A percentile compares a stretch with the other conserved stretches of the same genome.
Evolutionary conservation across 2,888 invertebrate species (phyloP).

Genomic region (Dryadula phaetusa): DNA sequence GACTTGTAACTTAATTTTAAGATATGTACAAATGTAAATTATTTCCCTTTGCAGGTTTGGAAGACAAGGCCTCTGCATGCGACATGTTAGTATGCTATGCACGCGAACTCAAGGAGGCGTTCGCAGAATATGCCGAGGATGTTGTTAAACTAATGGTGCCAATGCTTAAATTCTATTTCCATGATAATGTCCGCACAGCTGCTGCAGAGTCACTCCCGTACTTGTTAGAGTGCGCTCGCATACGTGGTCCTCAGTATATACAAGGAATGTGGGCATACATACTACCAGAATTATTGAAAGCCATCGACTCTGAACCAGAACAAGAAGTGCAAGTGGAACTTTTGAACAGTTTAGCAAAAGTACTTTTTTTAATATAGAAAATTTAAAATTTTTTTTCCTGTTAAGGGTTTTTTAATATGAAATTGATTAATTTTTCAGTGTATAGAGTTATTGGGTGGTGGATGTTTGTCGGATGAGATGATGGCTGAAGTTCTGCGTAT

Average conservation of each 20-base stretch:
- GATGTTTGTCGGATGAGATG: constrained; percentile 90
- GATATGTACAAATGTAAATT: too few relatives aligned
- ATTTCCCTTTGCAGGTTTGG: too few relatives aligned
- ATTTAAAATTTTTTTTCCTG: background rate
- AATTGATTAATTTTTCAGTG: constrained; percentile 84
- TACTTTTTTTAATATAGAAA: constrained; percentile 50
- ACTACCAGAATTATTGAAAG: constrained; percentile 93
- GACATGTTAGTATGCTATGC: constrained; percentile 98
- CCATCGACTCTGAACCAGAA: constrained; percentile 96
- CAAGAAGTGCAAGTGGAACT: constrained; percentile 93
- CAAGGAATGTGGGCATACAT: constrained; percentile 94
- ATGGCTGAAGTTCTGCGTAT: constrained; percentile 91
- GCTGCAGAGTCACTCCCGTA: constrained; percentile 96
- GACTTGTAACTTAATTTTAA: too few relatives aligned
- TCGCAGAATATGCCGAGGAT: constrained; percentile 85
- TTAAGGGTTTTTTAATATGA: background rate
- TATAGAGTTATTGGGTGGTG: constrained; percentile 93
- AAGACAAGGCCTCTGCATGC: constrained; percentile 98
- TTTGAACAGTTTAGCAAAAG: constrained; percentile 91
- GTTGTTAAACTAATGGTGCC: constrained; percentile 93
- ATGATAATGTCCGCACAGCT: constrained; percentile 95
- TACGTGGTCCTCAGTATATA: constrained; percentile 88
- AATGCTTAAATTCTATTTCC: constrained; percentile 96
- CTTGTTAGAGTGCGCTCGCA: constrained; percentile 93
- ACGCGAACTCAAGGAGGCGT: constrained; percentile 94